These are phyloP conservation scores for Paradoxurus hermaphroditus DNA, from an alignment of 2,113 vertebrate genomes.

Conservation along the genomic window DNA sequence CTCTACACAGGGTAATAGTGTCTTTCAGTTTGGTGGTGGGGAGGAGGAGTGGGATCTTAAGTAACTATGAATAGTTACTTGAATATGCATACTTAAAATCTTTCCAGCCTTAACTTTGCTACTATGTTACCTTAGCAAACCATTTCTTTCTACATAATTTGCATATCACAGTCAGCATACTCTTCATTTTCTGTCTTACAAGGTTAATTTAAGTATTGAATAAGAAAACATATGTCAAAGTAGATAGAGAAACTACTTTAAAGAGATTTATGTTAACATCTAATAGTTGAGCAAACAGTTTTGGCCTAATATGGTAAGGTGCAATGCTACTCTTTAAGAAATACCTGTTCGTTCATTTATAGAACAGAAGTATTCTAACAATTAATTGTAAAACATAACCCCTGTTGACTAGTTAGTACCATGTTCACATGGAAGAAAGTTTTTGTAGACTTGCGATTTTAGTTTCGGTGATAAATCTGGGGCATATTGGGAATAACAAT, in stretches of 20 bases:
- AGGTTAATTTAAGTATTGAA: slow-evolving; percentile 27
- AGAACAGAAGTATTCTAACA: not conserved
- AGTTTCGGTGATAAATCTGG: not conserved
- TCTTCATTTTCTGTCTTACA: not conserved
- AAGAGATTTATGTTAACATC: not conserved
- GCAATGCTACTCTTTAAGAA: slow-evolving; percentile 38
- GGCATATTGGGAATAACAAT: not conserved
- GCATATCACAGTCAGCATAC: not conserved
- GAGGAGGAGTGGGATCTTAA: not conserved
- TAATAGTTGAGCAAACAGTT: not conserved
- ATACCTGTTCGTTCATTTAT: not conserved
- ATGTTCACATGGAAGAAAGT: not conserved
- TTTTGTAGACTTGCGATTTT: slow-evolving; percentile 1
- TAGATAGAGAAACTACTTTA: not conserved
- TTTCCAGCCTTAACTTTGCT: not conserved
- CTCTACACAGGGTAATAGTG: not conserved
- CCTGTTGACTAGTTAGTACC: not conserved
- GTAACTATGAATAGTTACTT: not conserved
- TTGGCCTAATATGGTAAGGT: not conserved
- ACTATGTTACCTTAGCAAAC: not conserved
- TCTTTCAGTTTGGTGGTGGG: not conserved
- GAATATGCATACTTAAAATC: not conserved
- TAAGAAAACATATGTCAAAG: not conserved
- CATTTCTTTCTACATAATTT: slow-evolving; percentile 34
- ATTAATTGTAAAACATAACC: not conserved